Base-by-base conservation (phyloP, 2,113 vertebrate genomes). In the Shinisaurus crocodilurus region DNA sequence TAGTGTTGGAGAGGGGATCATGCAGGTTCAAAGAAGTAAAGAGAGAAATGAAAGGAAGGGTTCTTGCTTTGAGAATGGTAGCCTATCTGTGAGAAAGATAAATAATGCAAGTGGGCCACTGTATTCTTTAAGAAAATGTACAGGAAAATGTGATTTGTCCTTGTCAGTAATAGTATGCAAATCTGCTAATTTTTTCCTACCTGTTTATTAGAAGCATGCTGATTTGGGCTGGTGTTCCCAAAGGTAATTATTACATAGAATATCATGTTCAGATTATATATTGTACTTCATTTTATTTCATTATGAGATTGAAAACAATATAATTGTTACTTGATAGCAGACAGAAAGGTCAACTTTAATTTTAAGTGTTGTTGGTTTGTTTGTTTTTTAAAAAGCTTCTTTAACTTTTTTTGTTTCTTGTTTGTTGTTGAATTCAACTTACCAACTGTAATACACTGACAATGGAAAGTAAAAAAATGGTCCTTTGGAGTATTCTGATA, bases 211-310 rank as follows among this genome's bases (percentile, higher is more conserved):
- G 65, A 92, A 75, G 48, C 82, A 54, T 88, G 69, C 16, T 91
- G 79, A 82, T 86, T 89, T 92, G 54, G 79, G 72, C 85, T 94
- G 29, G 43, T 54, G 45, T 94, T 94, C 92, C 45, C 76, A 81
- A 87, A 82, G 83, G 0, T 94, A 84, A 89, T 87, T 94, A 85
- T 88, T 93, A 89, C 63, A 85, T 88, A 90, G 10, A 81, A 1
- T 88, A 72, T 91, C 60, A 79, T 74, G 88, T 60, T 74, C 76
- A 96, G 93, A 93, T 91, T 69, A 86, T 70, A 88, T 72, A 76
- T 80, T 88, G 12, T 37, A 86, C 75, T 90, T 84, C 65, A 89
- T 88, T 92, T 95, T 93, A 72, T 70, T 92, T 95, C 65, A 92
- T 60, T 93, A 65, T 32, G 74, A 72, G 82, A 5, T 80, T 92